Conservation (phyloP, 2,113 vertebrate species). For the Jacana jacana region DNA sequence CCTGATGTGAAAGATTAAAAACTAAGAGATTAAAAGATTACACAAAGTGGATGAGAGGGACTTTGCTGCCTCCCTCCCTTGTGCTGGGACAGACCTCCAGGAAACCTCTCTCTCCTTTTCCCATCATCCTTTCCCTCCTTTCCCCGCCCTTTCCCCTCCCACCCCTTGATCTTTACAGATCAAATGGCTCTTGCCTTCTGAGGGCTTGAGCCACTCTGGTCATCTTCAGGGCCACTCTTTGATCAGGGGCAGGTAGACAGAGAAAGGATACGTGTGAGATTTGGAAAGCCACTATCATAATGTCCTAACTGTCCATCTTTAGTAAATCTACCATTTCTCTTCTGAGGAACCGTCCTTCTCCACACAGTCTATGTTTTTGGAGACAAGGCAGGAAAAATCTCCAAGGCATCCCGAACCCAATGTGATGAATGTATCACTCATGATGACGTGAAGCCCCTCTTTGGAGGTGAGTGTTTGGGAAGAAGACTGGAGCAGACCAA, state of each 20-base stretch:
- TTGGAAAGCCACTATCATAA: not conserved
- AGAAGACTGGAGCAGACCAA: not conserved
- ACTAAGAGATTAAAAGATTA: slow-evolving; percentile 73
- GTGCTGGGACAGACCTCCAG: slow-evolving; percentile 6
- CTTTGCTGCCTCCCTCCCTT: slow-evolving; percentile 17
- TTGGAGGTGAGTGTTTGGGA: rapidly evolving
- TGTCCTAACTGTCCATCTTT: not conserved
- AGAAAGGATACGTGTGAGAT: not conserved
- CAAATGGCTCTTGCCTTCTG: slow-evolving; percentile 11
- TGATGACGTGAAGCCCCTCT: not conserved
- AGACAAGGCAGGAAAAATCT: not conserved
- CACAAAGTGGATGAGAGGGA: slow-evolving; percentile 41
- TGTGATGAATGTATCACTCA: not conserved
- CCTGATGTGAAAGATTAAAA: slow-evolving; percentile 64
- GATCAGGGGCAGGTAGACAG: not conserved
- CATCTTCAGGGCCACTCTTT: not conserved
- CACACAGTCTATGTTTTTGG: not conserved
- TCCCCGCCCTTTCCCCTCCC: not conserved
- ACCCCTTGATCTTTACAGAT: slow-evolving; percentile 23
- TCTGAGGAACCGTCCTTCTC: not conserved
- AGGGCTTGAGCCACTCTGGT: not conserved
- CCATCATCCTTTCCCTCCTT: not conserved
- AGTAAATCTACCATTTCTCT: not conserved
- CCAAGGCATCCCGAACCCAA: not conserved
- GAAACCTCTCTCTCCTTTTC: not conserved